Conservation (phyloP, 2,113 vertebrate genomes). For the Chaetodon trifascialis region DNA sequence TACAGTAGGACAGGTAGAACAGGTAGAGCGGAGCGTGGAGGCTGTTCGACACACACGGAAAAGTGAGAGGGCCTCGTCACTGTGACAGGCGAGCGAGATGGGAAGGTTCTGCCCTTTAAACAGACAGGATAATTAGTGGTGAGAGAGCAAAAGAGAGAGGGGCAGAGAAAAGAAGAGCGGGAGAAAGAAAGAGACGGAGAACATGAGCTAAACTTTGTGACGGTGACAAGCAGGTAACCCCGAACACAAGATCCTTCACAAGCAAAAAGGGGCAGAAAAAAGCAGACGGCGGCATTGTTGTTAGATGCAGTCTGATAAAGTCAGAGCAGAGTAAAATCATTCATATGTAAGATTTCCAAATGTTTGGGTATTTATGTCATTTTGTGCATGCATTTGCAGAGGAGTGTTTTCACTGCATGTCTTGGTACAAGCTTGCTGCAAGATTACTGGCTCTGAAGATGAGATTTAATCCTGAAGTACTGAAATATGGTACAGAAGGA, state of each 20-base stretch:
- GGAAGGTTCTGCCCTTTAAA: slow-evolving; percentile 78
- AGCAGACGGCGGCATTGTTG: neutral
- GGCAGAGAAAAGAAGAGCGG: neutral
- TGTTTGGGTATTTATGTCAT: too few species aligned
- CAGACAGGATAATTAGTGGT: slow-evolving; percentile 75
- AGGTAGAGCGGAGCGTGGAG: slow-evolving; percentile 57
- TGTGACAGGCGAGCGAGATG: slow-evolving; percentile 62
- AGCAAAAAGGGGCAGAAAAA: neutral
- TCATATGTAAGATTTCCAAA: neutral
- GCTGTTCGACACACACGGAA: neutral
- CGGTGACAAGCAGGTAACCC: slow-evolving; percentile 7
- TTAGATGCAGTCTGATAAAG: neutral
- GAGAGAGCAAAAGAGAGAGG: slow-evolving; percentile 15
- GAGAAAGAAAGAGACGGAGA: slow-evolving; percentile 40
- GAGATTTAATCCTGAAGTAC: too few species aligned
- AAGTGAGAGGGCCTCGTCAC: slow-evolving; percentile 33
- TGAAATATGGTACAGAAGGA: too few species aligned
- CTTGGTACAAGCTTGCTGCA: too few species aligned
- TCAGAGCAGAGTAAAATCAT: neutral
- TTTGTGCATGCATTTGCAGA: too few species aligned
- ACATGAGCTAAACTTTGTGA: slow-evolving; percentile 55
- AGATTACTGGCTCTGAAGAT: too few species aligned
- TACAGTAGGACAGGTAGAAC: slow-evolving; percentile 72
- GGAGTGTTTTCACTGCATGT: too few species aligned
- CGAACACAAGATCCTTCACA: slow-evolving; percentile 3